Conservation (phyloP, 2,888 invertebrate species). For the Peribatodes rhomboidaria region DNA sequence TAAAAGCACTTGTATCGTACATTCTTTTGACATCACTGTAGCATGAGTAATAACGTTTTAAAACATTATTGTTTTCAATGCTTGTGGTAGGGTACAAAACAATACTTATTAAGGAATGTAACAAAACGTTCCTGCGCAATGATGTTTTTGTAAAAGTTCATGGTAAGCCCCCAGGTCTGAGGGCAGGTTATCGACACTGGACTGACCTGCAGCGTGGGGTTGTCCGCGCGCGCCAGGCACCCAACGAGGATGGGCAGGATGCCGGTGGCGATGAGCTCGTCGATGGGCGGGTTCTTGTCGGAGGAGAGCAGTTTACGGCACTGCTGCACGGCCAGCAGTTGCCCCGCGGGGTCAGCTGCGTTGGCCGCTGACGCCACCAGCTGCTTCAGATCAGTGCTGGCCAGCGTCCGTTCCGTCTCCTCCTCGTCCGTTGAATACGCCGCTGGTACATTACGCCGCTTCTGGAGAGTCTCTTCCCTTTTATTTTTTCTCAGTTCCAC, state of each 20-base stretch:
- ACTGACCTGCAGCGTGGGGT: slow-evolving; percentile 90
- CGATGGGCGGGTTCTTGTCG: slow-evolving; percentile 99
- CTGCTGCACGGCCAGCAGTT: slow-evolving; percentile 96
- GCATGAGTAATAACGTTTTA: too few species aligned
- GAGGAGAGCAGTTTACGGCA: slow-evolving; percentile 98
- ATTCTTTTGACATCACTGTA: too few species aligned
- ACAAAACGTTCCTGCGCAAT: too few species aligned
- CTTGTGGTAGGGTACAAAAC: too few species aligned
- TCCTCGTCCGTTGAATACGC: slow-evolving; percentile 94
- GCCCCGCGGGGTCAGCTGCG: slow-evolving; percentile 91
- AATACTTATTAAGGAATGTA: too few species aligned
- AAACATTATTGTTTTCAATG: too few species aligned
- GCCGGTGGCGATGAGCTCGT: slow-evolving; percentile 96
- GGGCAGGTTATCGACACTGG: neutral
- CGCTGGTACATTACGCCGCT: slow-evolving; percentile 97
- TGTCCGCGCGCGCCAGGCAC: slow-evolving; percentile 95
- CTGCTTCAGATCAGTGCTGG: slow-evolving; percentile 91
- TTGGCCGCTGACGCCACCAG: slow-evolving; percentile 95
- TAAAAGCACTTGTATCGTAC: too few species aligned
- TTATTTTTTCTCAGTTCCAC: slow-evolving; percentile 99
- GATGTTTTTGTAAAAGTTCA: too few species aligned
- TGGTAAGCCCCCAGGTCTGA: too few species aligned
- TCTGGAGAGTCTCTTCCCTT: slow-evolving; percentile 98
- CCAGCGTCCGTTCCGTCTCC: slow-evolving; percentile 90
- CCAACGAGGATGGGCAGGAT: slow-evolving; percentile 97